These are phyloP conservation scores for Phengaris arion DNA, from an alignment of 2,888 invertebrate genomes.

Conservation along the genomic window DNA sequence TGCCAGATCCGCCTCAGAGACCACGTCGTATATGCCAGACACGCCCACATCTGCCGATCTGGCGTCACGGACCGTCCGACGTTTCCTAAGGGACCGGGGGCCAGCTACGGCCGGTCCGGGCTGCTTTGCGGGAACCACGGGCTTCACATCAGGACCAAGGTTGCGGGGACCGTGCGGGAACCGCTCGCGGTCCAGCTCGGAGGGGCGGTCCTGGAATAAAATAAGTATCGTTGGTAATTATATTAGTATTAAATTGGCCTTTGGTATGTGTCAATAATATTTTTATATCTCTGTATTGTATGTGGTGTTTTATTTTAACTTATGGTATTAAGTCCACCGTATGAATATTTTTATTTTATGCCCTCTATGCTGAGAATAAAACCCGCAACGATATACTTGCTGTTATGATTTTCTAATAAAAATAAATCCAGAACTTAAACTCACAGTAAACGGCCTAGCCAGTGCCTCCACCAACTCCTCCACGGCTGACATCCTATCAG, in stretches of 20 bases:
- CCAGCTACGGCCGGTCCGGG: slow-evolving; percentile 77
- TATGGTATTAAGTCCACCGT: no score
- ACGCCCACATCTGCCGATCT: slow-evolving; percentile 94
- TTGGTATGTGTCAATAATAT: no score
- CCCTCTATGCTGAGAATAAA: no score
- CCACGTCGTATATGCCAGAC: slow-evolving; percentile 92
- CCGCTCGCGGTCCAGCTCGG: slow-evolving; percentile 81
- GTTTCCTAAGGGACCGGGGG: slow-evolving; percentile 78
- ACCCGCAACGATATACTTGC: no score
- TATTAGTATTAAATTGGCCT: no score
- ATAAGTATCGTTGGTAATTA: neutral
- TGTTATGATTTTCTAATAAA: no score
- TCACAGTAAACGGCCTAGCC: slow-evolving; percentile 71
- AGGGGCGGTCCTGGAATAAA: slow-evolving; percentile 68
- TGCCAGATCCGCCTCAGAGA: slow-evolving; percentile 93
- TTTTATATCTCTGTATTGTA: no score
- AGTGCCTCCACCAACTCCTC: slow-evolving; percentile 72
- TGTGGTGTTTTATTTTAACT: no score
- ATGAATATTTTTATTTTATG: no score
- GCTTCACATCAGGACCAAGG: slow-evolving; percentile 72
- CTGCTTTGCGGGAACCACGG: slow-evolving; percentile 72
- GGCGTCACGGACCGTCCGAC: slow-evolving; percentile 84
- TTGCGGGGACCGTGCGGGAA: slow-evolving; percentile 90
- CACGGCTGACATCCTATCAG: slow-evolving; percentile 63
- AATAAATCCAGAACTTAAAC: slow-evolving; percentile 32